Conservation (phyloP, 2,888 invertebrate genomes). For the Tethea ocularis region DNA sequence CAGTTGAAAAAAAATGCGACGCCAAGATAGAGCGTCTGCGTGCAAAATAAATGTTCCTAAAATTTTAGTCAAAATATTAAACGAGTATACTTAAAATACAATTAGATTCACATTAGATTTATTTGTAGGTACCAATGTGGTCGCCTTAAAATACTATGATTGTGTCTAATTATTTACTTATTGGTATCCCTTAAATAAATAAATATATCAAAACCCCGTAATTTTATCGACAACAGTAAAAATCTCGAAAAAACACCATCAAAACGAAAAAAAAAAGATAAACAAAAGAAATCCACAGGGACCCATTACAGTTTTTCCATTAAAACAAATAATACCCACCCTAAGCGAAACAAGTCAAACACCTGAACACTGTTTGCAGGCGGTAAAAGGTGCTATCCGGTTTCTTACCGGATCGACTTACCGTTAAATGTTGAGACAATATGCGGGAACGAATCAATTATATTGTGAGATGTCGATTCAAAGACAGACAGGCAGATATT, state of each 20-base stretch:
- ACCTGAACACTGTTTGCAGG: constrained; percentile 52
- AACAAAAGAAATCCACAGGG: not conserved
- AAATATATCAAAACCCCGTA: no score
- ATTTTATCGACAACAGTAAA: no score
- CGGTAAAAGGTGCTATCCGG: constrained; percentile 55
- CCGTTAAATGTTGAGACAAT: constrained; percentile 31
- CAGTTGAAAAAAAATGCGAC: no score
- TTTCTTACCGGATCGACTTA: constrained; percentile 37
- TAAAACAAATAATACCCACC: constrained; percentile 14
- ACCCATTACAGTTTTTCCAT: constrained; percentile 6
- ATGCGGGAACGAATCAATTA: constrained; percentile 15
- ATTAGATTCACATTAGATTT: no score
- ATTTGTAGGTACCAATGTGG: no score
- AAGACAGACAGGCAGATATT: not conserved
- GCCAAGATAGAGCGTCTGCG: no score
- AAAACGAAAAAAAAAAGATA: not conserved
- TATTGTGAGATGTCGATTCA: not conserved
- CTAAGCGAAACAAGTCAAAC: constrained; percentile 49
- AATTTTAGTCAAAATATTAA: no score
- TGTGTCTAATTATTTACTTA: no score
- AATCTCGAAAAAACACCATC: not conserved
- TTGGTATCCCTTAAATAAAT: no score
- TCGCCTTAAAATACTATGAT: no score
- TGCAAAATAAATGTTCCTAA: no score
- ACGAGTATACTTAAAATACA: no score